phyloP scores from a whole-genome alignment of 2,797 vertebrate genomes.

The Silurus aristotelis region DNA sequence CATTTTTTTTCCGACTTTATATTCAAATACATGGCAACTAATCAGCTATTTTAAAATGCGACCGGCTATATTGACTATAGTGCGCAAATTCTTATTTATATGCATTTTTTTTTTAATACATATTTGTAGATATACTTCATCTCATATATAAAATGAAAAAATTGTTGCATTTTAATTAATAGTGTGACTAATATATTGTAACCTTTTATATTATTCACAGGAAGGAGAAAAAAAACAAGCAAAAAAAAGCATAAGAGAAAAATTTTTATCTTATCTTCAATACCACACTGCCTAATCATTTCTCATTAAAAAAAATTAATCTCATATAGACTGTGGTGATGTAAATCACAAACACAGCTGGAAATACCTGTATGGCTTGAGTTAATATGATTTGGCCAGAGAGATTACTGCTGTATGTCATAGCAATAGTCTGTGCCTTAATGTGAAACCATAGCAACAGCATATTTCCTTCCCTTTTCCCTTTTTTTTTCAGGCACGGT shows the following conservation, averaged over 20 bases:
- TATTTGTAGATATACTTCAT: too few relatives aligned
- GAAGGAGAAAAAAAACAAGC: neutral
- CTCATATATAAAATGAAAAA: too few relatives aligned
- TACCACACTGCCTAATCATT: neutral
- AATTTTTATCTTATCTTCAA: neutral
- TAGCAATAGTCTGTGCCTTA: slow-evolving; percentile 18
- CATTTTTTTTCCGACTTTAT: neutral
- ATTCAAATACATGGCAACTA: neutral
- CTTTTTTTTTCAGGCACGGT: neutral
- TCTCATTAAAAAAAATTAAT: neutral
- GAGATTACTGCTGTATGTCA: slow-evolving; percentile 44
- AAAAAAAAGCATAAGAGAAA: neutral
- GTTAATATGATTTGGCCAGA: slow-evolving; percentile 38
- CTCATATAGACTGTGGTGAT: neutral
- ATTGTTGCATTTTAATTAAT: neutral
- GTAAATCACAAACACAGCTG: slow-evolving; percentile 8
- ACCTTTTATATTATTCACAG: neutral
- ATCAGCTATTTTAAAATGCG: neutral
- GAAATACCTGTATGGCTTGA: slow-evolving; percentile 3
- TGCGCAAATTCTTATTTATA: too few relatives aligned
- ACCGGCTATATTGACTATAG: neutral
- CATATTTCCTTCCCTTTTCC: slow-evolving; percentile 4
- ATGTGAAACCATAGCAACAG: slow-evolving; percentile 36
- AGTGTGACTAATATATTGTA: neutral
- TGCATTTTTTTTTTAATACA: too few relatives aligned